Evolutionary conservation across 2,888 invertebrate species (phyloP).

Genomic region (Leptinotarsa rubiginosa): DNA sequence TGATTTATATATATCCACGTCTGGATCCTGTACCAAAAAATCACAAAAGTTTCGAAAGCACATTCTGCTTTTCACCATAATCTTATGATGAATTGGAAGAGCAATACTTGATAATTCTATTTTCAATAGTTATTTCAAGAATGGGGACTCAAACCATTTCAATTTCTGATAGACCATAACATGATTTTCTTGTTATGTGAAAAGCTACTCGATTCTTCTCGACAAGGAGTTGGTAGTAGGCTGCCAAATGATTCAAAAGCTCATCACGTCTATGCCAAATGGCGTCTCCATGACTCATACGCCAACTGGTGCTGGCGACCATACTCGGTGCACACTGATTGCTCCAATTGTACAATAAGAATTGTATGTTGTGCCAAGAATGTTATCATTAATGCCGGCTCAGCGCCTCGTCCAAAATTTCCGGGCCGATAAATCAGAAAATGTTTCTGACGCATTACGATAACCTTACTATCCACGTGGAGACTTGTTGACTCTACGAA

Average conservation of each 20-base stretch:
- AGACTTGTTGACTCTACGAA: conserved; percentile 26
- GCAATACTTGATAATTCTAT: too few species aligned
- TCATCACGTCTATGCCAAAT: conserved; percentile 38
- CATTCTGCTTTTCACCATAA: too few species aligned
- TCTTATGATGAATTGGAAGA: too few species aligned
- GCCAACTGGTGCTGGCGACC: conserved; percentile 27
- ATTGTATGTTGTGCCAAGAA: conserved; percentile 57
- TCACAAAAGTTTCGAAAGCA: too few species aligned
- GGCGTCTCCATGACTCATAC: conserved; percentile 34
- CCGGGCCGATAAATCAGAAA: conserved; percentile 51
- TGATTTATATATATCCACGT: too few species aligned
- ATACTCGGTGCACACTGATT: conserved; percentile 29
- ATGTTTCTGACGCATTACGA: conserved; percentile 37
- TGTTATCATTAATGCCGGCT: conserved; percentile 54
- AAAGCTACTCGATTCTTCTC: not conserved
- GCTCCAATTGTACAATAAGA: conserved; percentile 35
- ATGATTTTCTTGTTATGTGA: not conserved
- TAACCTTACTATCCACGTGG: conserved; percentile 30
- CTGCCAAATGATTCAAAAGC: conserved; percentile 32
- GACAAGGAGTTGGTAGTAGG: not conserved
- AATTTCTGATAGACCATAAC: too few species aligned
- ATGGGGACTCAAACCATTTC: too few species aligned
- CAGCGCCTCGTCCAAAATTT: conserved; percentile 40
- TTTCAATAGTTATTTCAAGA: too few species aligned
- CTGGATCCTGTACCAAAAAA: too few species aligned